A percentile compares a stretch with the other conserved stretches of the same genome.
Conservation (phyloP, 2,888 invertebrate species). For the Diadromus collaris region DNA sequence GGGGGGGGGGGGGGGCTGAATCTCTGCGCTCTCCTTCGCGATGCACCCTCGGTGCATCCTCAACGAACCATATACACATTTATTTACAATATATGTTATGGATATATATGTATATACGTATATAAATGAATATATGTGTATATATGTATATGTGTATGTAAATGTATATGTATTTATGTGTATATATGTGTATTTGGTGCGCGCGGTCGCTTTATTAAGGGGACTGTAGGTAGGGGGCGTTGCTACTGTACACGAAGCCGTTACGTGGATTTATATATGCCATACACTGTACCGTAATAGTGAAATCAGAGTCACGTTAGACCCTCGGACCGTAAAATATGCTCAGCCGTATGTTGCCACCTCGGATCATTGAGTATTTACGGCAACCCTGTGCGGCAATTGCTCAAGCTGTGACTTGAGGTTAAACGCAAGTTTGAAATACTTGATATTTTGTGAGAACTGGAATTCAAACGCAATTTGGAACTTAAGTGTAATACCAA, state of each 20-base stretch:
- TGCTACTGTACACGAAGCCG: not conserved
- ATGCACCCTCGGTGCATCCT: slow-evolving; percentile 33
- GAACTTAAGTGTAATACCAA: too few relatives aligned
- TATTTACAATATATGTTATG: too few relatives aligned
- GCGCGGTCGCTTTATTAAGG: slow-evolving; percentile 28
- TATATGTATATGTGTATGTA: too few relatives aligned
- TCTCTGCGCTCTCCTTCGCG: slow-evolving; percentile 14
- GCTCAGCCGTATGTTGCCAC: not conserved
- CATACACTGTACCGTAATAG: not conserved
- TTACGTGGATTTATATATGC: not conserved
- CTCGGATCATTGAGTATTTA: not conserved
- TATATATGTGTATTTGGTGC: not conserved
- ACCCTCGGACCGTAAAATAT: slow-evolving; percentile 19
- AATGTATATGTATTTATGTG: too few relatives aligned
- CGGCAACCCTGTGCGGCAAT: not conserved
- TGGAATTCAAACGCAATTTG: too few relatives aligned
- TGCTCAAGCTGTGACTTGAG: too few relatives aligned
- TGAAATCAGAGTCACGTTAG: not conserved
- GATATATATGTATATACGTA: slow-evolving; percentile 12
- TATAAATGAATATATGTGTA: too few relatives aligned
- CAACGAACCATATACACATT: slow-evolving; percentile 6
- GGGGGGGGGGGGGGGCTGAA: slow-evolving; percentile 34
- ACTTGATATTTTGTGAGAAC: too few relatives aligned
- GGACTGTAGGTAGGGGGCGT: not conserved
- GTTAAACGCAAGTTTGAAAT: too few relatives aligned